Percentiles rank a stretch among this genome's conserved stretches.
Conservation (phyloP, 2,113 vertebrate genomes). For the Microcebus ravelobensis region DNA sequence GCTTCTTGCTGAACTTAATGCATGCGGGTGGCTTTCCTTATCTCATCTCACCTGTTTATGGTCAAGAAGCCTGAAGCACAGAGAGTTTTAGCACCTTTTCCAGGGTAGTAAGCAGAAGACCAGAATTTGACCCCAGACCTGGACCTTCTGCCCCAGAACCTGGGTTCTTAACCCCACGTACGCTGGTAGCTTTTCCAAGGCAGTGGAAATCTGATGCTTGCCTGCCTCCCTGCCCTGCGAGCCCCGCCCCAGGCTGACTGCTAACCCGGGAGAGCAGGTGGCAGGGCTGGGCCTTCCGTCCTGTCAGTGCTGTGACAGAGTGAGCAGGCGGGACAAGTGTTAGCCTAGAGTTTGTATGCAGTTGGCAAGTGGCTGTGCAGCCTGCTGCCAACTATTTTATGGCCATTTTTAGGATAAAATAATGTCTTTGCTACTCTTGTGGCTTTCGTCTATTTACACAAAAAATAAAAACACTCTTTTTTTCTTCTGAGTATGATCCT, state of each 20-base stretch:
- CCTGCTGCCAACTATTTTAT: neutral
- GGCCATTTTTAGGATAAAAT: conserved; percentile 17
- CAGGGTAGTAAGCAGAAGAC: neutral
- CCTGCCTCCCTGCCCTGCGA: neutral
- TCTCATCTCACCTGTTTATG: neutral
- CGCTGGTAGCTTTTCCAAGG: neutral
- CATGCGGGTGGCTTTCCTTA: neutral
- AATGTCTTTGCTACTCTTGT: neutral
- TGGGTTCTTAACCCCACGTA: neutral
- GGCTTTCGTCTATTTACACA: neutral
- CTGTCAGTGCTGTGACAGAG: neutral
- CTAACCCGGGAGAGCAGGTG: neutral
- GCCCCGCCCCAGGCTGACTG: neutral
- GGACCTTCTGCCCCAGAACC: neutral
- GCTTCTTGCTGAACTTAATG: neutral
- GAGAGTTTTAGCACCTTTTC: neutral
- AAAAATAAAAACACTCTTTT: neutral
- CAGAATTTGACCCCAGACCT: neutral
- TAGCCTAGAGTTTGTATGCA: neutral
- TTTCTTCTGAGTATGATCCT: neutral
- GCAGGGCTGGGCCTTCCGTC: neutral
- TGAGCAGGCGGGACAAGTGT: neutral
- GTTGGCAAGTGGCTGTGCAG: neutral
- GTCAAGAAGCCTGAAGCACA: neutral
- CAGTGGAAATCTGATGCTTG: neutral